Evolutionary conservation across 1,140 invertebrate genomes (phyloP).

Genomic region (Harpegnathos saltator): DNA sequence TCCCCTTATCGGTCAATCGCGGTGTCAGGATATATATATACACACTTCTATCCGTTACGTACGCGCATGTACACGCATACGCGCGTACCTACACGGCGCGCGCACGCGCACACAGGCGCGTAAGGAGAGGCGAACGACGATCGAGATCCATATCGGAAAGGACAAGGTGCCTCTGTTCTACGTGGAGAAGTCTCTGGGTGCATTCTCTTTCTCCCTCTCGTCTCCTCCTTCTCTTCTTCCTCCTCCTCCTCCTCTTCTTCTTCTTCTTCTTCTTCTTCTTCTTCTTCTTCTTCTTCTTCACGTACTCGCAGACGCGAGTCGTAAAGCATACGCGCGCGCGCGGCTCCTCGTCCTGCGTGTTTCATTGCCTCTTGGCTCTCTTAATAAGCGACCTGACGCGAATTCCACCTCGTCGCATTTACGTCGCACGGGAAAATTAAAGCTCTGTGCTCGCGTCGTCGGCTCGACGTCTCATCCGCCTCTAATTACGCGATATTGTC

Average conservation of each 20-base stretch:
- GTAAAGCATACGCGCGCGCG: slow-evolving; percentile 7
- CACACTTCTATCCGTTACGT: neutral
- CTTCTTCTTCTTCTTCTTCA: slow-evolving; percentile 3
- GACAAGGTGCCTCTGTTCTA: slow-evolving; percentile 67
- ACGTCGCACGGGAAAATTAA: slow-evolving; percentile 18
- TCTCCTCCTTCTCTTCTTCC: slow-evolving; percentile 4
- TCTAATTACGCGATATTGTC: slow-evolving; percentile 32
- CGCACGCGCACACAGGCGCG: slow-evolving; percentile 24
- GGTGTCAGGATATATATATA: slow-evolving; percentile 24
- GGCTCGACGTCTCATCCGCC: neutral
- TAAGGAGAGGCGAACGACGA: slow-evolving; percentile 31
- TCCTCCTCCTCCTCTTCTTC: no score
- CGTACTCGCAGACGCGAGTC: neutral
- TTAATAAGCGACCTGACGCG: slow-evolving; percentile 43
- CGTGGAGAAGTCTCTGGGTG: slow-evolving; percentile 32
- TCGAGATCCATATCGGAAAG: slow-evolving; percentile 69
- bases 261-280: slow-evolving; percentile 3
- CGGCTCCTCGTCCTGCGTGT: slow-evolving; percentile 7
- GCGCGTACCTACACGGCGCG: slow-evolving; percentile 10
- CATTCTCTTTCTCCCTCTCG: slow-evolving; percentile 5
- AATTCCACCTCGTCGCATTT: slow-evolving; percentile 35
- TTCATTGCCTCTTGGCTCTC: slow-evolving; percentile 35
- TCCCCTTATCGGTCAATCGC: slow-evolving; percentile 70
- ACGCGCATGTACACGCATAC: slow-evolving; percentile 11
- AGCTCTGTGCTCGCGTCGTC: neutral